Base-by-base conservation (phyloP, 2,113 vertebrate genomes). In the Lipotes vexillifer region DNA sequence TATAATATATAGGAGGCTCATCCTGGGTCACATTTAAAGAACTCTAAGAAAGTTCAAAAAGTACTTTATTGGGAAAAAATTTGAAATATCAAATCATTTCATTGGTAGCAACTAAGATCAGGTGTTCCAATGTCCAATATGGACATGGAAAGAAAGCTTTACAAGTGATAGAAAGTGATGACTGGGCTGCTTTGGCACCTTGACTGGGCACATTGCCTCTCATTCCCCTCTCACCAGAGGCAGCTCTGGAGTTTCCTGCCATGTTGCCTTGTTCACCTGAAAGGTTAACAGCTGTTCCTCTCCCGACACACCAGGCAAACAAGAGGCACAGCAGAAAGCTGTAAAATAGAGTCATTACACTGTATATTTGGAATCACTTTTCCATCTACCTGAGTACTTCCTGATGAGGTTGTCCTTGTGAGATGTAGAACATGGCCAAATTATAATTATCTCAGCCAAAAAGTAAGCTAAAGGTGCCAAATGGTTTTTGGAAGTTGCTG, bases 251-350 rank as follows among this genome's bases (percentile, higher is more conserved):
- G 36, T 75, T 59, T 65, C 69, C 95, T 77, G 59, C 55, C 90
- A 94, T 33, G 36, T 88, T 74, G 5, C 27, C 77, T 96, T 96
- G 88, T 93, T 92, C 65, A 78, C 31, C 31, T 31, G 55, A 84
- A 88, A 95, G 18, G 59, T 81, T 93, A 93, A 97, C 68, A 95
- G 41, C 86, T 97, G 68, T 92, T 84, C 68, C 14, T 92, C 44
- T 77, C 78, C 29, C 88, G 69, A 63, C 66, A 86, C 8, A 91
- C 85, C 59, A 96, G 52, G 72, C 61, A 96, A 90, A 92, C 41
- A 96, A 95, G 86, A 29, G 61, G 82, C 93, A 96, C 20, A 84
- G 57, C 25, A 96, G 69, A 97, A 82, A 96, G 44, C 55, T 87
- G 23, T 66, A 89, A 94, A 55, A 59, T 25, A 81, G n/a, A 93